Conservation (phyloP, 2,888 invertebrate genomes). For the Carcina quercana region DNA sequence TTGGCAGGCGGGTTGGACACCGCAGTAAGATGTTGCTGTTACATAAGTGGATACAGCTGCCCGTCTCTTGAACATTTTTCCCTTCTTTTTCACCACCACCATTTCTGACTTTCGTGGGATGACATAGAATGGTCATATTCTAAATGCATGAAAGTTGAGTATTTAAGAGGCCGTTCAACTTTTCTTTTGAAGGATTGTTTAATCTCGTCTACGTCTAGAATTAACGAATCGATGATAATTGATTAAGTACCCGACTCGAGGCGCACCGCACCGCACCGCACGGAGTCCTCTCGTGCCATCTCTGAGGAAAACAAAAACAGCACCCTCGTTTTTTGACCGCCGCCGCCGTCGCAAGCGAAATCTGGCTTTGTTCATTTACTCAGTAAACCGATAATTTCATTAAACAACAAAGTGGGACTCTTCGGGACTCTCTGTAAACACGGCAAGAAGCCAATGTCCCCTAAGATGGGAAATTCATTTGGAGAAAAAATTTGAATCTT, state of each 20-base stretch:
- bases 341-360: slow-evolving; percentile 59
- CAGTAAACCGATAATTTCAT: slow-evolving; percentile 75
- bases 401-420: slow-evolving; percentile 73
- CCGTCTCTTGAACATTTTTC: too few relatives aligned
- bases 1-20: too few relatives aligned
- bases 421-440: slow-evolving; percentile 61
- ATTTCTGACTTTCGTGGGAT: too few relatives aligned
- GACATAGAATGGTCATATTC: too few relatives aligned
- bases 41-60: too few relatives aligned
- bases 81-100: too few relatives aligned
- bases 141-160: too few relatives aligned
- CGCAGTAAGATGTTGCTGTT: too few relatives aligned
- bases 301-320: slow-evolving; percentile 60
- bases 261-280: slow-evolving; percentile 62
- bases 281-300: slow-evolving; percentile 56
- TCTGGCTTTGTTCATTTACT: slow-evolving; percentile 74
- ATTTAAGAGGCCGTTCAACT: too few relatives aligned
- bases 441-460: slow-evolving; percentile 72
- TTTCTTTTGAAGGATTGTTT: too few relatives aligned
- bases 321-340: slow-evolving; percentile 63
- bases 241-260: slow-evolving; percentile 61
- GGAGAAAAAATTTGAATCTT: slow-evolving; percentile 60
- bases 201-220: slow-evolving; percentile 56
- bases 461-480: slow-evolving; percentile 68
- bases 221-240: slow-evolving; percentile 72